phyloP scores from a whole-genome alignment of 92 coral and sea anemone species.

The Hydrozoanthus gracilis region DNA sequence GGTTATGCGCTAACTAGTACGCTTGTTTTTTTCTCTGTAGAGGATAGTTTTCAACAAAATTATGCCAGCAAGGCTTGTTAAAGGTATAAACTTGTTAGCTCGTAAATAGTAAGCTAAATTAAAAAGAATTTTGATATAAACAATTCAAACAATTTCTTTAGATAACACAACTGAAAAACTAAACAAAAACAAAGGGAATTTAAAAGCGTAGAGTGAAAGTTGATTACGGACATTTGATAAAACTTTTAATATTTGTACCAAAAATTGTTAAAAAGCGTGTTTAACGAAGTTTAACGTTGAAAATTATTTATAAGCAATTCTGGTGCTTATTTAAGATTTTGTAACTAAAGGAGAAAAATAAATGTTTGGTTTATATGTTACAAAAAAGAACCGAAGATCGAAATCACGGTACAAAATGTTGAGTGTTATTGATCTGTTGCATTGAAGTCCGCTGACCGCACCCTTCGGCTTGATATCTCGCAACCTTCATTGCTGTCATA shows the following conservation, averaged over 20 bases:
- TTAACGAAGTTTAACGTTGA: slow-evolving; percentile 10
- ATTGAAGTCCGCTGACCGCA: neutral
- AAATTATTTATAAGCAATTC: slow-evolving; percentile 31
- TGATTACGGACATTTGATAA: neutral
- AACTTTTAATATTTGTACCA: slow-evolving; percentile 6
- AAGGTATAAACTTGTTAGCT: neutral
- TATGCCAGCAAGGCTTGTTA: neutral
- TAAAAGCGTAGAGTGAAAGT: neutral
- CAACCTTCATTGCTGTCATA: no score
- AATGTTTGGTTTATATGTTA: neutral
- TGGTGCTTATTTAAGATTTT: slow-evolving; percentile 33
- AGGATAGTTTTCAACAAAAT: neutral
- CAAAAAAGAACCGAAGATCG: neutral
- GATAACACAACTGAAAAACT: no score
- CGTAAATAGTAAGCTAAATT: neutral
- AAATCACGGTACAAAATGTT: neutral
- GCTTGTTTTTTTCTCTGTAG: neutral
- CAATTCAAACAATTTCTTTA: neutral
- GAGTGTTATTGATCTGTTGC: neutral
- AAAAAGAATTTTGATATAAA: neutral
- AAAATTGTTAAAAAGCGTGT: neutral
- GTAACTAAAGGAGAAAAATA: neutral
- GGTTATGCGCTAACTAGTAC: neutral
- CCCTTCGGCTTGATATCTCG: no score
- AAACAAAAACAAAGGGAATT: no score